Evolutionary conservation across 2,888 invertebrate genomes (phyloP).

Genomic region (Chrysotoxum bicinctum): DNA sequence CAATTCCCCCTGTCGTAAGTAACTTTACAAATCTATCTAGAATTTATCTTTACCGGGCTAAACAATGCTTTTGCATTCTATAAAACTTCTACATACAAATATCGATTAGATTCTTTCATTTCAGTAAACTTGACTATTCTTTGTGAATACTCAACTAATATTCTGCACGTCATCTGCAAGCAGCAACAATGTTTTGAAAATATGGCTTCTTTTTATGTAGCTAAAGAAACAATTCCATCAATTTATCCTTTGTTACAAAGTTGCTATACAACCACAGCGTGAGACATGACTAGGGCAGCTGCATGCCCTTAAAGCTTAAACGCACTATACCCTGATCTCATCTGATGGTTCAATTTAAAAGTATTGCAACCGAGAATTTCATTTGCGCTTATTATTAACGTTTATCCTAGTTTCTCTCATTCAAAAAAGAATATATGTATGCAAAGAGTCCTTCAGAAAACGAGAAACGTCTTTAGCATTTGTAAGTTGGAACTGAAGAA

Average conservation of each 20-base stretch:
- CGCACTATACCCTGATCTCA: neutral
- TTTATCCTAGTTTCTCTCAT: neutral
- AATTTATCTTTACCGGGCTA: too few relatives aligned
- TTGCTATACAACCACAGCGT: neutral
- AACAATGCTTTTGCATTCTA: neutral
- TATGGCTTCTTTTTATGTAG: neutral
- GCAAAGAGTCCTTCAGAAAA: neutral
- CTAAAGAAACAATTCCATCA: neutral
- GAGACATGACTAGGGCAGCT: neutral
- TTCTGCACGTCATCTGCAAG: conserved; percentile 1
- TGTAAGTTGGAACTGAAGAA: too few relatives aligned
- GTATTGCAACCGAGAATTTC: neutral
- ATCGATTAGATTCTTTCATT: neutral
- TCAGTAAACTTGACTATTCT: neutral
- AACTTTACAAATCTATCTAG: too few relatives aligned
- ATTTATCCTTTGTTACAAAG: neutral
- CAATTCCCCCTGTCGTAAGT: too few relatives aligned
- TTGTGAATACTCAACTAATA: neutral
- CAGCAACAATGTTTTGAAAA: neutral
- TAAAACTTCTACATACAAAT: neutral
- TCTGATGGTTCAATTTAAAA: neutral
- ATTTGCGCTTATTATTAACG: conserved; percentile 4
- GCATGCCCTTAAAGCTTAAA: neutral
- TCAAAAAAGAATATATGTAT: neutral
- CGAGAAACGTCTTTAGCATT: neutral